Evolutionary conservation across 2,797 vertebrate species (phyloP).

Genomic region (Chaunax sp.): DNA sequence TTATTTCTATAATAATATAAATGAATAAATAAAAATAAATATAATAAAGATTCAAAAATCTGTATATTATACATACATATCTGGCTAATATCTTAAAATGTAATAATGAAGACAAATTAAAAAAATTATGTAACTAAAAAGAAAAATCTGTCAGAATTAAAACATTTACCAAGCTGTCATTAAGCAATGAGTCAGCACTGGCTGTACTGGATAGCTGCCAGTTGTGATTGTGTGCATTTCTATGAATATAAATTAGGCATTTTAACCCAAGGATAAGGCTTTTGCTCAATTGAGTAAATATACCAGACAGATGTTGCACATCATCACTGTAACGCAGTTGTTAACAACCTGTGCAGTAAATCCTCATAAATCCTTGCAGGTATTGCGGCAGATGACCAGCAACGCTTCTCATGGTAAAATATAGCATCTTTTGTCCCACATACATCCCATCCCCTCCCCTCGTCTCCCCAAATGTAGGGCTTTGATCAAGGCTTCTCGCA

Average conservation of each 20-base stretch:
- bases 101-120: too few species aligned
- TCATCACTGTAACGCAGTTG: conserved; percentile 1
- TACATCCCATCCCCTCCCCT: conserved; percentile 3
- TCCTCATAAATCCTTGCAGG: conserved; percentile 8
- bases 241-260: conserved; percentile 11
- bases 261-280: background rate
- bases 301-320: conserved; percentile 1
- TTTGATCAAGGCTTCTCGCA: conserved; percentile 62
- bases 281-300: background rate
- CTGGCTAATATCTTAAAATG: too few species aligned
- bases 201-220: conserved; percentile 6
- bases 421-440: conserved; percentile 42
- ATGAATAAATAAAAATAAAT: too few species aligned
- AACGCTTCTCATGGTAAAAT: conserved; percentile 24
- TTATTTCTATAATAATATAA: too few species aligned
- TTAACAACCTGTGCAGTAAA: conserved; percentile 7
- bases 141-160: background rate
- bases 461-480: conserved; percentile 13
- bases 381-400: conserved; percentile 30
- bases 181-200: background rate
- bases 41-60: too few species aligned
- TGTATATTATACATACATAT: too few species aligned
- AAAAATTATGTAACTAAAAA: background rate
- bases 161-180: background rate
- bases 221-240: background rate